A percentile compares a stretch with the other conserved stretches of the same genome.
Conservation (phyloP, 2,888 invertebrate genomes). For the Barypeithes pellucidus region DNA sequence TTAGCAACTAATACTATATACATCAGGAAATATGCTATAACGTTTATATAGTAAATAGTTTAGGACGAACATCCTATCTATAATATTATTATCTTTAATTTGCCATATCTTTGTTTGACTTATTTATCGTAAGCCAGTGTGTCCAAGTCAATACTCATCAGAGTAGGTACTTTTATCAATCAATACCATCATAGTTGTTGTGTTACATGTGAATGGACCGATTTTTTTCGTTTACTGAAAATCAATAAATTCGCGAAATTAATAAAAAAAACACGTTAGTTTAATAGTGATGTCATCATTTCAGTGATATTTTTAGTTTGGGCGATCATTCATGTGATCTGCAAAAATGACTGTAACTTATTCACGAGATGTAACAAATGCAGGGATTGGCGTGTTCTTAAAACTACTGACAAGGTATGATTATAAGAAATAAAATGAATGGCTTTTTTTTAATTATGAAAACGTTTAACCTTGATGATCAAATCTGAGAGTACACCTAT, state of each 20-base stretch:
- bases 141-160: too few relatives aligned
- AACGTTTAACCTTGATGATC: too few relatives aligned
- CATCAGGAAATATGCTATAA: not conserved
- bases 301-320: not conserved
- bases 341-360: constrained; percentile 63
- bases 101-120: too few relatives aligned
- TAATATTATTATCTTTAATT: too few relatives aligned
- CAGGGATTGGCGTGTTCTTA: constrained; percentile 89
- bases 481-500: too few relatives aligned
- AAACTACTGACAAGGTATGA: constrained; percentile 86
- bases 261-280: not conserved
- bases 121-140: too few relatives aligned
- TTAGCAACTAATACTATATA: not conserved
- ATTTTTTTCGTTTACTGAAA: too few relatives aligned
- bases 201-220: too few relatives aligned
- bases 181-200: too few relatives aligned
- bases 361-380: constrained; percentile 62
- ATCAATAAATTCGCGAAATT: not conserved
- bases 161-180: too few relatives aligned
- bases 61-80: too few relatives aligned
- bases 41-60: not conserved
- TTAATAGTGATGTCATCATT: not conserved
- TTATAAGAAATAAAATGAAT: not conserved
- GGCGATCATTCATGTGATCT: not conserved
- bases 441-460: too few relatives aligned